Conservation (phyloP, 2,888 invertebrate species). For the Lasioglossum morio region DNA sequence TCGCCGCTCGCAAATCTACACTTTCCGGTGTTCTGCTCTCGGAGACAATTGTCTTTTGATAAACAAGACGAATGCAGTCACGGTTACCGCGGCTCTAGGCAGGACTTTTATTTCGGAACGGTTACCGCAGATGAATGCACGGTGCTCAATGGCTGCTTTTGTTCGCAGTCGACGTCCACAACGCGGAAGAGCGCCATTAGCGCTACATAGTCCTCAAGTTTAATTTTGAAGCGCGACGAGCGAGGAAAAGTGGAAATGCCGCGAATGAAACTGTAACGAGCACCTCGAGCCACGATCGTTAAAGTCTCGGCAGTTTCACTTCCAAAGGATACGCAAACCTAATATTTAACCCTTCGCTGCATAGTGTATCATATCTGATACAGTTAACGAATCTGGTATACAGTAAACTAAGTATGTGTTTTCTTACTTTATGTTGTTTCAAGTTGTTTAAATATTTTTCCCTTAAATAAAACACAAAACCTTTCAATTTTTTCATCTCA, state of each 20-base stretch:
- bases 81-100: neutral
- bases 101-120: neutral
- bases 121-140: neutral
- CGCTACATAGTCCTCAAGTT: neutral
- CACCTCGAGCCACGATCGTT: neutral
- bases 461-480: too few species aligned
- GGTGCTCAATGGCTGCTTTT: neutral
- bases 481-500: too few species aligned
- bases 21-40: conserved; percentile 19
- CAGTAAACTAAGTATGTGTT: too few species aligned
- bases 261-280: neutral
- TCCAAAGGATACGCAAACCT: neutral
- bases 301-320: neutral
- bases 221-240: conserved; percentile 2
- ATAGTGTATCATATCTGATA: too few species aligned
- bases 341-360: neutral
- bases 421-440: too few species aligned
- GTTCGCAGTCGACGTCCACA: neutral
- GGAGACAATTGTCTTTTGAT: conserved; percentile 31
- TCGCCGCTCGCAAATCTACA: conserved; percentile 42
- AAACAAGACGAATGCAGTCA: conserved; percentile 36
- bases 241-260: neutral
- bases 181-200: conserved; percentile 18
- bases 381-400: too few species aligned
- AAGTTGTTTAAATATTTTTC: too few species aligned